These are phyloP conservation scores for Xenopus borealis DNA, from an alignment of 2,113 vertebrate genomes.

Conservation along the genomic window DNA sequence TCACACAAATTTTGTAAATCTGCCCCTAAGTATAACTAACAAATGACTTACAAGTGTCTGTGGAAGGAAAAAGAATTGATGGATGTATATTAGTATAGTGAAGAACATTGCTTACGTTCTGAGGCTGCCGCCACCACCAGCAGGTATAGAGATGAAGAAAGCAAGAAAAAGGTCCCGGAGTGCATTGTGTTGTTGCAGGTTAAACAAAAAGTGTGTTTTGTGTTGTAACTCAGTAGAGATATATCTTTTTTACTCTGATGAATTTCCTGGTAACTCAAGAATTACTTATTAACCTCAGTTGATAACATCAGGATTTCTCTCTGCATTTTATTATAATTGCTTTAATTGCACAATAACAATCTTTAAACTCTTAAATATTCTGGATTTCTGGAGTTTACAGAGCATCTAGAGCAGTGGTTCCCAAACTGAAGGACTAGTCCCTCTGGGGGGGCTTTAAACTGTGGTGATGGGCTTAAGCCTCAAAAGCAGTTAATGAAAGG, in stretches of 20 bases:
- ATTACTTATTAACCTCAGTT: conserved; percentile 29
- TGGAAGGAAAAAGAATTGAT: no score
- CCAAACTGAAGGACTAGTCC: no score
- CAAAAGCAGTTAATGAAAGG: no score
- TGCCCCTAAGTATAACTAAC: no score
- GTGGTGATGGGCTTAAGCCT: no score
- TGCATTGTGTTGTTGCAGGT: neutral
- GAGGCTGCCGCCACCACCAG: neutral
- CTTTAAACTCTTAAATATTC: no score
- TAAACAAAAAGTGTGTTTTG: neutral
- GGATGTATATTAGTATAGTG: neutral
- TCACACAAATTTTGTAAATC: no score
- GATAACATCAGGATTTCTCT: neutral
- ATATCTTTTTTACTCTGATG: neutral
- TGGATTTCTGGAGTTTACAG: no score
- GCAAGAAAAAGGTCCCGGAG: neutral
- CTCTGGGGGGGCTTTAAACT: no score
- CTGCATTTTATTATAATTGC: neutral
- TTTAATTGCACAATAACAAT: neutral
- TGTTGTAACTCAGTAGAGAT: neutral
- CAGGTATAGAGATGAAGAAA: conserved; percentile 2
- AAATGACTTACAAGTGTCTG: no score
- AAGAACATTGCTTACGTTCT: conserved; percentile 17
- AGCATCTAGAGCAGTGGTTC: no score
- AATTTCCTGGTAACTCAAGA: neutral